Evolutionary conservation across 2,888 invertebrate species (phyloP).

Genomic region (Drosophila prostipennis): DNA sequence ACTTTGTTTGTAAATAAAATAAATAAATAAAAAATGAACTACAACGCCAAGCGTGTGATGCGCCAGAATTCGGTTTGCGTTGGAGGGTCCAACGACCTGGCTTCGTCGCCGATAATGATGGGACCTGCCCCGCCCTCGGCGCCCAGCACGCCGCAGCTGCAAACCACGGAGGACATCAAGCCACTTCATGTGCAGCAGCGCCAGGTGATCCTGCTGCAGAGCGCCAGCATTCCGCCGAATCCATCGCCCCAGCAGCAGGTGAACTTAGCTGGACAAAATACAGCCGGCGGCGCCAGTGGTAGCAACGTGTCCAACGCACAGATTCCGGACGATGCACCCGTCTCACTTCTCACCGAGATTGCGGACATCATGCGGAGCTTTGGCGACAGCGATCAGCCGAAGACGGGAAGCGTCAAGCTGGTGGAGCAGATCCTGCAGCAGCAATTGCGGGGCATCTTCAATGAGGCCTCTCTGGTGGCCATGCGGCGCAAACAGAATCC

Average conservation of each 20-base stretch:
- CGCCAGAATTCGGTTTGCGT: constrained; percentile 74
- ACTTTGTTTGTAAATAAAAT: constrained; percentile 15
- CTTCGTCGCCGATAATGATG: constrained; percentile 53
- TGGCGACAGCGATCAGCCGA: constrained; percentile 93
- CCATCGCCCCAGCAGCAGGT: constrained; percentile 46
- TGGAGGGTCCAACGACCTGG: constrained; percentile 47
- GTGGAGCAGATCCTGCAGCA: constrained; percentile 93
- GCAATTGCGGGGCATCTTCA: constrained; percentile 91
- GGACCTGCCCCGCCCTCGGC: constrained; percentile 50
- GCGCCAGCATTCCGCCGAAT: constrained; percentile 46
- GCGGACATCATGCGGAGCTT: constrained; percentile 97
- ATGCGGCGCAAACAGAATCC: constrained; percentile 87
- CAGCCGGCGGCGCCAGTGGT: constrained; percentile 12
- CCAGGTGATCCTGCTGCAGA: constrained; percentile 63
- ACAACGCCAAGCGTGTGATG: constrained; percentile 70
- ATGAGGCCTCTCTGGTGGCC: constrained; percentile 89
- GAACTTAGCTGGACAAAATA: constrained; percentile 3
- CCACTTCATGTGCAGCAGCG: constrained; percentile 69
- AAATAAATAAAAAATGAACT: constrained; percentile 62
- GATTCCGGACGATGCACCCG: constrained; percentile 70
- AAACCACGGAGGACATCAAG: constrained; percentile 52
- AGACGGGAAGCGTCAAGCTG: constrained; percentile 91
- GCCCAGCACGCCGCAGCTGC: constrained; percentile 58
- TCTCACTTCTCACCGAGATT: constrained; percentile 86
- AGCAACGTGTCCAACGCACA: constrained; percentile 28